These are phyloP conservation scores for Reticulitermes speratus DNA, from an alignment of 1,140 invertebrate species.

Conservation along the genomic window DNA sequence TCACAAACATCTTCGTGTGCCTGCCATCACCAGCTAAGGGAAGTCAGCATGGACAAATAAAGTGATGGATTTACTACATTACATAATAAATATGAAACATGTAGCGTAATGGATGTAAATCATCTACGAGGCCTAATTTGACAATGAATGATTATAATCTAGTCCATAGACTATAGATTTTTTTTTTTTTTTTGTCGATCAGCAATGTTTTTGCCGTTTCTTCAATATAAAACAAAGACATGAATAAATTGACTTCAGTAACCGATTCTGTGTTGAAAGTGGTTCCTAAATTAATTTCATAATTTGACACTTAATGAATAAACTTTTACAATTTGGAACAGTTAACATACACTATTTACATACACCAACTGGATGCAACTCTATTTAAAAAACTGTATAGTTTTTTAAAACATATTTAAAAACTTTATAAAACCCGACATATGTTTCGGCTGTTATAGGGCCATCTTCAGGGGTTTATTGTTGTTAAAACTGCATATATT, in stretches of 20 bases:
- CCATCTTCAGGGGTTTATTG: too few species aligned
- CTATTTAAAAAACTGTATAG: too few species aligned
- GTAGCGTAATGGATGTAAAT: conserved; percentile 23
- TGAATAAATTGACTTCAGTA: too few species aligned
- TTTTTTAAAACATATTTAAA: too few species aligned
- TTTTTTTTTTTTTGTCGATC: conserved; percentile 23
- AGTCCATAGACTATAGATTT: conserved; percentile 31
- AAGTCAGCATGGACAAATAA: background rate
- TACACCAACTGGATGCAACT: too few species aligned
- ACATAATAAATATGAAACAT: background rate
- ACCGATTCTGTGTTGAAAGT: background rate
- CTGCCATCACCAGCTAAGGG: too few species aligned
- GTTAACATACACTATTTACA: too few species aligned
- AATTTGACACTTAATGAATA: background rate
- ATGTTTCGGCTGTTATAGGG: too few species aligned
- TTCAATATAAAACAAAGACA: too few species aligned
- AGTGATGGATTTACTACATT: background rate
- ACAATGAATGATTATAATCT: conserved; percentile 32
- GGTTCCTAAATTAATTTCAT: background rate
- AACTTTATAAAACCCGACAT: too few species aligned
- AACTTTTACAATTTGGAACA: background rate
- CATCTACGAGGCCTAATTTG: conserved; percentile 31
- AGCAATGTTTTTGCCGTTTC: background rate
- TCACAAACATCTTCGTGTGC: too few species aligned
- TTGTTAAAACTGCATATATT: too few species aligned